These are phyloP conservation scores for Lathamus discolor DNA, from an alignment of 2,113 vertebrate species.

Conservation along the genomic window DNA sequence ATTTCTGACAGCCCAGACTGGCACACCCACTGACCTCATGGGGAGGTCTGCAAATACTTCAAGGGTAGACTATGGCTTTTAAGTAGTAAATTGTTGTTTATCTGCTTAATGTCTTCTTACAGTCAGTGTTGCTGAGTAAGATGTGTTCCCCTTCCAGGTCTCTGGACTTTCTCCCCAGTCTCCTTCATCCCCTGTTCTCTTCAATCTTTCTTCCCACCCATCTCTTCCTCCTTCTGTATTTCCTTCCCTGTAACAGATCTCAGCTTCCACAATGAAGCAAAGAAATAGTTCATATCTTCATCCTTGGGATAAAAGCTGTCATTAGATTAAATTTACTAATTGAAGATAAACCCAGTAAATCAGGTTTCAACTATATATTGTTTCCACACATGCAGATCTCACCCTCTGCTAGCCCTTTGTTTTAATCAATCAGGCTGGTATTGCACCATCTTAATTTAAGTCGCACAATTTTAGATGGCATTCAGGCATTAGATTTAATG, in stretches of 20 bases:
- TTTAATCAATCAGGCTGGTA: not conserved
- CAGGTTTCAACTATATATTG: not conserved
- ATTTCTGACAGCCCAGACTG: slow-evolving; percentile 38
- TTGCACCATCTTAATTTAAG: not conserved
- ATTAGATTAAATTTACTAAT: not conserved
- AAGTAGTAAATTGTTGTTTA: slow-evolving; percentile 31
- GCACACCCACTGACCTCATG: slow-evolving; percentile 64
- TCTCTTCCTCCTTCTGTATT: not conserved
- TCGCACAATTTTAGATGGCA: not conserved
- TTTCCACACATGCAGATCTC: not conserved
- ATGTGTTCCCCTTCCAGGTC: not conserved
- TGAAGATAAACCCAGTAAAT: not conserved
- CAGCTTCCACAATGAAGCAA: not conserved
- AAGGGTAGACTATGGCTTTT: not conserved
- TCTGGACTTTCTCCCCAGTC: accelerated
- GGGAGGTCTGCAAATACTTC: slow-evolving; percentile 39
- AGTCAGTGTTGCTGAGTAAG: not conserved
- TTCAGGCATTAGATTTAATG: not conserved
- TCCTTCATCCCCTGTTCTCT: not conserved
- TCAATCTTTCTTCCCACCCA: not conserved
- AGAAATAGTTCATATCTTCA: not conserved
- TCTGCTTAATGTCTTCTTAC: not conserved
- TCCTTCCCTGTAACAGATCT: not conserved
- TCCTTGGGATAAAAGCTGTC: not conserved
- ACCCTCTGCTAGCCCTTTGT: not conserved